Evolutionary conservation across 2,113 vertebrate genomes (phyloP), one percentile per base, ranked within the genome.

Genomic region (Pygathrix nemaeus): DNA sequence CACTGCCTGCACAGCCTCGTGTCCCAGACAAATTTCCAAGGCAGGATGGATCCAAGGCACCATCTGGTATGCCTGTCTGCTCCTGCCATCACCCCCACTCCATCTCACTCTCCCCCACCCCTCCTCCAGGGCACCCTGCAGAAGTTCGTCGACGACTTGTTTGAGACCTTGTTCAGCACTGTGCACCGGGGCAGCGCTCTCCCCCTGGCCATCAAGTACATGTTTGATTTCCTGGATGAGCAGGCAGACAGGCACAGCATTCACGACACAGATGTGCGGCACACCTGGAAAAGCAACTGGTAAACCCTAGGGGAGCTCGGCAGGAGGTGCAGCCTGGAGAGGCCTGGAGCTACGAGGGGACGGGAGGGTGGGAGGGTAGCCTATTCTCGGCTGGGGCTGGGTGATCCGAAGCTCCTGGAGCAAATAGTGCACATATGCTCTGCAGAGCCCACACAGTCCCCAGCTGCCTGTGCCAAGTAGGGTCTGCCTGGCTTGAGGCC

Each of bases 261-360:
- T 97, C 99, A 99, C 0, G 99, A 99, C 98, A 99, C 99, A 0
- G 99, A 99, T 10, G 99, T 99, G 2, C 98, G 99, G 66, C 99
- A 99, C 99, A 99, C 99, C 3, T 99, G 99, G 99, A 99, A 99
- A 98, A 99, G 99, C 99, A 99, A 99, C 98, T 99, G 99, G 99
- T 99, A 94, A 99, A 23, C 76, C 72, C 23, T 16, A 4, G 48
- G 75, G 87, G 93, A 57, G 10, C 64, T 9, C 32, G 0, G 25
- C 27, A 38, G 50, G 40, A 43, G 84, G 18, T 43, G 11, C 7
- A 35, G 35, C 86, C 83, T 6, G 14, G 40, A 11, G 83, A 86
- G 59, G 25, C n/a, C 32, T 0, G 21, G 13, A 20, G 17, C 86
- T n/a, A 30, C 6, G 30, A 23, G n/a, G 25, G n/a, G 61, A 64